phyloP scores from a whole-genome alignment of 2,113 vertebrate species.

The Labrus mixtus region DNA sequence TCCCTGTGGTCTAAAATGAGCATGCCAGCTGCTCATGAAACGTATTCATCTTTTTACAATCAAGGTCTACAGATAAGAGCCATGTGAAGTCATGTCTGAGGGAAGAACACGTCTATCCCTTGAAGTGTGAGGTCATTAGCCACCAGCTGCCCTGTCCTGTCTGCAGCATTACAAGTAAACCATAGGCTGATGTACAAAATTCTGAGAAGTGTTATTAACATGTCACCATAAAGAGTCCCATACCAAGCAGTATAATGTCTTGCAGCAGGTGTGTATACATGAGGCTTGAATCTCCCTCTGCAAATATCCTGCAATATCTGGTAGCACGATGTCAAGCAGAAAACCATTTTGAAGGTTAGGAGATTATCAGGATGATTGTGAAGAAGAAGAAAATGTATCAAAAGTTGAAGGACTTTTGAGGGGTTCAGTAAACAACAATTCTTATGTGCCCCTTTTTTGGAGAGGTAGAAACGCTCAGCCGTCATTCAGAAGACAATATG shows the following conservation, averaged over 20 bases:
- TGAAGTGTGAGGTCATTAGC: slow-evolving; percentile 63
- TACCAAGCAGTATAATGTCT: neutral
- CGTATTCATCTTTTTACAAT: slow-evolving; percentile 42
- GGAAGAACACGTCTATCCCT: slow-evolving; percentile 22
- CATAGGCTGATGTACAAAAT: slow-evolving; percentile 19
- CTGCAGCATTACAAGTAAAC: slow-evolving; percentile 40
- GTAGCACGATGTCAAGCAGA: slow-evolving; percentile 7
- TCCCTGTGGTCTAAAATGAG: slow-evolving; percentile 50
- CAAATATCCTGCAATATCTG: slow-evolving; percentile 12
- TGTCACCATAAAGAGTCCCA: slow-evolving; percentile 13
- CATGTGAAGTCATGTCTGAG: slow-evolving; percentile 31
- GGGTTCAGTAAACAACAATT: too few species aligned
- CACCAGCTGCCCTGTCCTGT: slow-evolving; percentile 53
- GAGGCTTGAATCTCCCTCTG: slow-evolving; percentile 31
- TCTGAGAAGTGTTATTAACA: slow-evolving; percentile 31
- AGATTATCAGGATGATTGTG: neutral
- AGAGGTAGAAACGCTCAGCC: too few species aligned
- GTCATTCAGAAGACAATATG: too few species aligned
- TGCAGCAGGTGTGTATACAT: neutral
- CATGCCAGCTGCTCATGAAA: slow-evolving; percentile 43
- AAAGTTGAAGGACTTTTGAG: neutral
- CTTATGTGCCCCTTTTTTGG: too few species aligned
- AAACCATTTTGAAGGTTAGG: neutral
- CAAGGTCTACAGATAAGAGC: slow-evolving; percentile 18
- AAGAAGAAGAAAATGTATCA: neutral